Conservation (phyloP, 1,140 invertebrate genomes). For the Centruroides sculpturatus region DNA sequence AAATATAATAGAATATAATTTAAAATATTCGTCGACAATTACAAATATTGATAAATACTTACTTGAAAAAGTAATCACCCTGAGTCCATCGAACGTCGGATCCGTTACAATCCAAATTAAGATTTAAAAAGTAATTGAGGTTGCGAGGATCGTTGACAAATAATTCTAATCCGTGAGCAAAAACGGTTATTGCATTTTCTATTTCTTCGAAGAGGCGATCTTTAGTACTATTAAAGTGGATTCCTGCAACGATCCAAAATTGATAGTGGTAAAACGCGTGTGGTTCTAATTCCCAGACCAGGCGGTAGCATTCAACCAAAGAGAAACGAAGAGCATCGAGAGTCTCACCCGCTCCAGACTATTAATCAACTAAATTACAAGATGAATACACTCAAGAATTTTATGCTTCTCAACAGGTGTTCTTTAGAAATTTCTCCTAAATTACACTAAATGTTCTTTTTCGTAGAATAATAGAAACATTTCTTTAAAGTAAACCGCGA, state of each 20-base stretch:
- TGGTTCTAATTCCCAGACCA: background rate
- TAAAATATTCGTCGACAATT: background rate
- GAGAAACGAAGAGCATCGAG: background rate
- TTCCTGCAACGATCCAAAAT: slow-evolving; percentile 39
- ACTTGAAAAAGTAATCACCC: slow-evolving; percentile 54
- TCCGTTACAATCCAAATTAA: slow-evolving; percentile 63
- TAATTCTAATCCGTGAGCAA: slow-evolving; percentile 74
- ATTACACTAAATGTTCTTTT: too few relatives aligned
- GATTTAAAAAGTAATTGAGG: slow-evolving; percentile 51
- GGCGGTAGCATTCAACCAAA: background rate
- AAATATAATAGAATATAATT: too few relatives aligned
- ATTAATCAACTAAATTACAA: background rate
- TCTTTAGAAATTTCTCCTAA: too few relatives aligned
- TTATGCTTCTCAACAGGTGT: too few relatives aligned
- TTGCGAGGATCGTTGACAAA: slow-evolving; percentile 54
- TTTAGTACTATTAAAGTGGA: slow-evolving; percentile 78
- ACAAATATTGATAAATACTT: slow-evolving; percentile 14
- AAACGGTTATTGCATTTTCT: slow-evolving; percentile 74
- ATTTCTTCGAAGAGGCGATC: slow-evolving; percentile 66
- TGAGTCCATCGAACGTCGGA: slow-evolving; percentile 51
- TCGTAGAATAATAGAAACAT: too few relatives aligned
- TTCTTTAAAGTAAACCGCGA: too few relatives aligned
- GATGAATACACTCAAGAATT: too few relatives aligned
- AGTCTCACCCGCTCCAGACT: background rate
- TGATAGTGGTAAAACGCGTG: background rate